Evolutionary conservation across 2,797 vertebrate genomes (phyloP).

Genomic region (Odontamblyopus rebecca): DNA sequence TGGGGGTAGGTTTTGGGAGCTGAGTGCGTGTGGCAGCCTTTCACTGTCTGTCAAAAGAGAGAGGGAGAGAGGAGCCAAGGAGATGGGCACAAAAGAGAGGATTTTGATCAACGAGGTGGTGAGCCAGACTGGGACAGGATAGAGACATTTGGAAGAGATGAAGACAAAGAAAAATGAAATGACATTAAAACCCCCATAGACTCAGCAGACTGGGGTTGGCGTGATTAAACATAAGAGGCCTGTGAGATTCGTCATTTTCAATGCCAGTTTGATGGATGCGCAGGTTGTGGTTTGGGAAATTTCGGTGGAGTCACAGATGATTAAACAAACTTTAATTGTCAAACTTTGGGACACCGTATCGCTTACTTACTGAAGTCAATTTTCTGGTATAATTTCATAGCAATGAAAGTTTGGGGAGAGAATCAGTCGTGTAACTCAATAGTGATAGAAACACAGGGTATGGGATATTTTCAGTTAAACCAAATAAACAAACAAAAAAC

Average conservation of each 20-base stretch:
- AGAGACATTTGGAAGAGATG: conserved; percentile 36
- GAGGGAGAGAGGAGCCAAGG: conserved; percentile 7
- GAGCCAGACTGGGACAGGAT: conserved; percentile 63
- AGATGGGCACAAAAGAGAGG: conserved; percentile 36
- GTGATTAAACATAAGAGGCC: background rate
- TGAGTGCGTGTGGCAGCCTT: conserved; percentile 51
- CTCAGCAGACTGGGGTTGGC: conserved; percentile 3
- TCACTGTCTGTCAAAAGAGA: conserved; percentile 45
- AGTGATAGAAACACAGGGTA: background rate
- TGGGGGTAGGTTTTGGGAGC: conserved; percentile 39
- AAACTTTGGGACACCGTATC: background rate
- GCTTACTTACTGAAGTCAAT: background rate
- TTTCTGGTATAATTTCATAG: background rate
- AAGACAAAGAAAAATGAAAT: conserved; percentile 34
- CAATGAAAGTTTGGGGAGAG: background rate
- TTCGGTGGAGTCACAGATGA: background rate
- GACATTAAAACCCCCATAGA: conserved; percentile 21
- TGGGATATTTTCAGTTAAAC: background rate
- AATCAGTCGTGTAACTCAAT: background rate
- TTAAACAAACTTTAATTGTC: conserved; percentile 5
- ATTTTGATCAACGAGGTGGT: conserved; percentile 67
- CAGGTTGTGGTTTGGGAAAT: conserved; percentile 5
- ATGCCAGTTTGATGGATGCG: conserved; percentile 8
- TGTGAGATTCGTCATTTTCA: background rate
- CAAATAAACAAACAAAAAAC: too few species aligned